Conservation (phyloP, 2,113 vertebrate species). For the Saccopteryx bilineata region DNA sequence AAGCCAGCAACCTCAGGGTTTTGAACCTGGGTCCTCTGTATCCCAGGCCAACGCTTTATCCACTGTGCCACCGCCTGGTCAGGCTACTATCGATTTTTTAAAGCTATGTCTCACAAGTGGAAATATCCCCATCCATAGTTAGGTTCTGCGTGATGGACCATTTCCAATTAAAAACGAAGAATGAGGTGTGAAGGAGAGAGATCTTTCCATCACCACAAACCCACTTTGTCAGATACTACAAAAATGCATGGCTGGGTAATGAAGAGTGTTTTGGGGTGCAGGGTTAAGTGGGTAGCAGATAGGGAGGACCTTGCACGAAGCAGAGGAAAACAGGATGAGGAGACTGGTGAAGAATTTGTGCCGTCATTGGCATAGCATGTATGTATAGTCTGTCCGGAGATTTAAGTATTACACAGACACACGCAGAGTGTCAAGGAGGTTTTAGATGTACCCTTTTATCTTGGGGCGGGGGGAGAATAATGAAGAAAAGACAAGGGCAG, state of each 20-base stretch:
- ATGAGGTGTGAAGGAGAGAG: neutral
- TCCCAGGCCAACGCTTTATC: too few species aligned
- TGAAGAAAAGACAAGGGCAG: neutral
- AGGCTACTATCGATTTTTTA: neutral
- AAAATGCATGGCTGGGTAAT: neutral
- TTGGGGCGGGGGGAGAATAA: neutral
- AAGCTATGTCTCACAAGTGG: neutral
- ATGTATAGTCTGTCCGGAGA: neutral
- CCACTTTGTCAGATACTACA: neutral
- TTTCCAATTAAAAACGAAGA: neutral
- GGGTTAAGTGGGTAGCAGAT: too few species aligned
- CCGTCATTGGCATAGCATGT: fast-evolving
- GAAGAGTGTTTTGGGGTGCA: neutral
- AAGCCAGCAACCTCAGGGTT: too few species aligned
- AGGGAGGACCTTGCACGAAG: neutral
- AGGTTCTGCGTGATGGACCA: neutral
- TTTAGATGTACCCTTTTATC: neutral
- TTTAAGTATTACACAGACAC: neutral
- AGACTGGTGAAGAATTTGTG: neutral
- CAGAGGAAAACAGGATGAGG: neutral
- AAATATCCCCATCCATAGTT: neutral
- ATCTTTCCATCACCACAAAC: neutral
- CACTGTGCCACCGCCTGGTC: too few species aligned
- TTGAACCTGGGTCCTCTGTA: too few species aligned
- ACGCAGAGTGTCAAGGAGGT: neutral